phyloP scores from a whole-genome alignment of 92 coral and sea anemone genomes.

The Porites evermanni region DNA sequence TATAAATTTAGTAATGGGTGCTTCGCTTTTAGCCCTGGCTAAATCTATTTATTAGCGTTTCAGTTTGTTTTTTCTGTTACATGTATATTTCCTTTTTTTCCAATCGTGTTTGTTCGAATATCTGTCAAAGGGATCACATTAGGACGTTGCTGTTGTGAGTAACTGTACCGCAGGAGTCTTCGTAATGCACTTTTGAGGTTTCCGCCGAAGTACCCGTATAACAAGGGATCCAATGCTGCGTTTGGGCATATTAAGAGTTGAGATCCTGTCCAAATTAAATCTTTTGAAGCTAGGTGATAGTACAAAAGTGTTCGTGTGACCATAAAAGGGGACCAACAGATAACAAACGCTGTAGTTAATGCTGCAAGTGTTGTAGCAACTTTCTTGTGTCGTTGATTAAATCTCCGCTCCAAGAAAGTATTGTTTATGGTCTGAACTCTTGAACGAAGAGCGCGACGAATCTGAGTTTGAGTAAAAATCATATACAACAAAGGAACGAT shows the following conservation, averaged over 20 bases:
- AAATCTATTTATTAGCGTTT: too few species aligned
- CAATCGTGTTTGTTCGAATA: background rate
- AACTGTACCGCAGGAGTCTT: background rate
- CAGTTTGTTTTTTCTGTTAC: too few species aligned
- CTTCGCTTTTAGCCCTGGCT: too few species aligned
- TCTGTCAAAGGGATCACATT: background rate
- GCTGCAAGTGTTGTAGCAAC: constrained; percentile 37
- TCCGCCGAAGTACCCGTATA: constrained; percentile 14
- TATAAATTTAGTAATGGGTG: too few species aligned
- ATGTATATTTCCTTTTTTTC: too few species aligned
- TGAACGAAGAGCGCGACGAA: background rate
- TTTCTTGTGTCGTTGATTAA: constrained; percentile 21
- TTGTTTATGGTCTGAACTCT: background rate
- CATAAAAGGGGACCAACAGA: background rate
- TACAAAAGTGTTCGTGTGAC: constrained; percentile 42
- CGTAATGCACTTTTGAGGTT: background rate
- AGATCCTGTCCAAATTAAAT: constrained; percentile 45
- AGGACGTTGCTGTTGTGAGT: background rate
- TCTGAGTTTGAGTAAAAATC: constrained; percentile 5
- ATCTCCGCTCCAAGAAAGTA: background rate
- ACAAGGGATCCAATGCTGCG: constrained; percentile 21
- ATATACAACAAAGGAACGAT: constrained; percentile 8
- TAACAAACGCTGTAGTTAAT: constrained; percentile 29
- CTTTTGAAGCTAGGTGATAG: constrained; percentile 26
- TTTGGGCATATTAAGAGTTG: constrained; percentile 44